Percentiles rank a stretch among this genome's conserved stretches.
phyloP scores from a whole-genome alignment of 2,888 invertebrate genomes.

The Agrochola lychnidis region DNA sequence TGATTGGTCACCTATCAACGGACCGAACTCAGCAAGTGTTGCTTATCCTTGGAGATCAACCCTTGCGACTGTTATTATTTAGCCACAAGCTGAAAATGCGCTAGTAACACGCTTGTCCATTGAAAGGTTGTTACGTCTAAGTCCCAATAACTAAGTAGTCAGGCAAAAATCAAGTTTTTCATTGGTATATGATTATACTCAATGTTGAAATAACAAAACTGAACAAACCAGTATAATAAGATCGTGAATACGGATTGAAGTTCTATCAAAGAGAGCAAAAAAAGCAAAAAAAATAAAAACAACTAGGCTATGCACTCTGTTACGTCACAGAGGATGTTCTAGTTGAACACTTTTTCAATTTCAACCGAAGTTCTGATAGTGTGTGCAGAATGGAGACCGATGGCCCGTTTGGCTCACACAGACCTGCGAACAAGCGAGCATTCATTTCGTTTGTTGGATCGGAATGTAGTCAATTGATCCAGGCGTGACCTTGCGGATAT shows the following conservation, averaged over 20 bases:
- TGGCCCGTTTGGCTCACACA: constrained; percentile 1
- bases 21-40: not conserved
- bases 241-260: not conserved
- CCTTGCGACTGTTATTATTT: not conserved
- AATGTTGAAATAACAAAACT: not conserved
- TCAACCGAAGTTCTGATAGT: constrained; percentile 6
- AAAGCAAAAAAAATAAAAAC: not conserved
- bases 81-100: too few species aligned
- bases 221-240: not conserved
- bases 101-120: too few species aligned
- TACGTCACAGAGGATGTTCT: constrained; percentile 12
- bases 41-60: not conserved
- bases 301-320: not conserved
- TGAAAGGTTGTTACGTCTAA: too few species aligned
- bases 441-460: not conserved
- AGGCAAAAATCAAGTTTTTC: not conserved
- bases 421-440: not conserved
- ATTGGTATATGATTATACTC: not conserved
- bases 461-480: too few species aligned
- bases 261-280: too few species aligned
- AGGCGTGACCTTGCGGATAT: too few species aligned
- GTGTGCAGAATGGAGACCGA: constrained; percentile 3
- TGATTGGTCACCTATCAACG: not conserved
- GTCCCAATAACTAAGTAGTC: too few species aligned
- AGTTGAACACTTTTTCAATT: constrained; percentile 37